phyloP scores from a whole-genome alignment of 2,888 invertebrate genomes.

The Sphecodes monilicornis region DNA sequence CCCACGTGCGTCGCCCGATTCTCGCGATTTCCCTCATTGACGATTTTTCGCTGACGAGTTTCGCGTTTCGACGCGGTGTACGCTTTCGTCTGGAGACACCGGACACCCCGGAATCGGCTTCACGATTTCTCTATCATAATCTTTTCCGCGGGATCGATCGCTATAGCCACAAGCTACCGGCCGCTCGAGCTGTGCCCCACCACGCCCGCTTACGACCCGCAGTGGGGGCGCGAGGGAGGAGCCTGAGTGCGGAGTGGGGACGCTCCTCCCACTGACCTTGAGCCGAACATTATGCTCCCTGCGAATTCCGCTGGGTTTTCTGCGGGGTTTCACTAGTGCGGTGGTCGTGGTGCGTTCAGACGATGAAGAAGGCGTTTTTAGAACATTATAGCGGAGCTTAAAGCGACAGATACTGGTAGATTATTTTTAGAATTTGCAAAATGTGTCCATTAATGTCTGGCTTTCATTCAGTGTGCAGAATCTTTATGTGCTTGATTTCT shows the following conservation, averaged over 20 bases:
- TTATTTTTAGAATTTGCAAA: background rate
- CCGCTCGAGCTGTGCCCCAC: background rate
- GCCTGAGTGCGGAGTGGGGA: background rate
- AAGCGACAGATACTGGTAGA: too few species aligned
- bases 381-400: background rate
- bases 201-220: too few species aligned
- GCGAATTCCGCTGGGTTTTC: background rate
- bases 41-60: background rate
- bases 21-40: background rate
- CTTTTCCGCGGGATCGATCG: background rate
- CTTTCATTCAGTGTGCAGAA: too few species aligned
- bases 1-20: background rate
- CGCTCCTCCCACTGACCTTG: constrained; percentile 8
- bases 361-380: background rate
- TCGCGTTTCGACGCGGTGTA: constrained; percentile 18
- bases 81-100: constrained; percentile 20
- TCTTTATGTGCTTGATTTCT: background rate
- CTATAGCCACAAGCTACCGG: background rate
- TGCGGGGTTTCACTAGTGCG: background rate
- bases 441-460: background rate
- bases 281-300: background rate
- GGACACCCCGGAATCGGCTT: constrained; percentile 20
- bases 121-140: background rate
- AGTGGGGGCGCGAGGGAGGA: background rate
- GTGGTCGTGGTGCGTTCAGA: background rate